Evolutionary conservation across 2,113 vertebrate species (phyloP).

Genomic region (Pampusana beccarii): DNA sequence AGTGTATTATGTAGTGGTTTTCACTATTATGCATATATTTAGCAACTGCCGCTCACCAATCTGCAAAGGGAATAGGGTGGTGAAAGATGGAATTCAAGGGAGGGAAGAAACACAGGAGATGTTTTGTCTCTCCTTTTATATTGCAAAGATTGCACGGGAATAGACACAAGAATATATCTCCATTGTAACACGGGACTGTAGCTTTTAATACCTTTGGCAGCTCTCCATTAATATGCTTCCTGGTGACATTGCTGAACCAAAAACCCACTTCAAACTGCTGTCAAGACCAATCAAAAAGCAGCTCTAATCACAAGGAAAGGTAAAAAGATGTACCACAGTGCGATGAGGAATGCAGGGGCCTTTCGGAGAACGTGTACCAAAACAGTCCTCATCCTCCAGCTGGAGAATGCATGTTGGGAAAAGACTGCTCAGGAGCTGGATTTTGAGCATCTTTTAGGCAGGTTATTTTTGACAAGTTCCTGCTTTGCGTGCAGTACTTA

Average conservation of each 20-base stretch:
- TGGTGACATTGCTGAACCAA: not conserved
- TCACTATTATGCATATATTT: conserved; percentile 63
- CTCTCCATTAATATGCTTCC: not conserved
- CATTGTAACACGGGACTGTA: not conserved
- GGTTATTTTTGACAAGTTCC: not conserved
- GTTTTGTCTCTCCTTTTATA: conserved; percentile 27
- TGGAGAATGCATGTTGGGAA: not conserved
- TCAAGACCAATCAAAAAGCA: not conserved
- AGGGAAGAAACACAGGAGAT: not conserved
- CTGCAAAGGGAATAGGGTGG: not conserved
- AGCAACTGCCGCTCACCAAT: not conserved
- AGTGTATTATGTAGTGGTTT: conserved; percentile 38
- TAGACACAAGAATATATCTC: not conserved
- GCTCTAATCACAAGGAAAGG: not conserved
- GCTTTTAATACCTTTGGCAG: not conserved
- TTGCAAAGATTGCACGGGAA: not conserved
- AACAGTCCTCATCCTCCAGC: not conserved
- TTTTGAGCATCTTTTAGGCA: not conserved
- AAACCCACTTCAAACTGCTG: not conserved
- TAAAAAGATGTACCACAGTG: not conserved
- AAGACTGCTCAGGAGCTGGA: not conserved
- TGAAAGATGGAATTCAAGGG: conserved; percentile 2
- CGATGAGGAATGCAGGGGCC: not conserved
- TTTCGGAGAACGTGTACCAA: fast-evolving
- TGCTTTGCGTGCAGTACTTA: fast-evolving